Evolutionary conservation across 2,113 vertebrate genomes (phyloP), one percentile per base, ranked within the genome.

Genomic region (Loxodonta africana): DNA sequence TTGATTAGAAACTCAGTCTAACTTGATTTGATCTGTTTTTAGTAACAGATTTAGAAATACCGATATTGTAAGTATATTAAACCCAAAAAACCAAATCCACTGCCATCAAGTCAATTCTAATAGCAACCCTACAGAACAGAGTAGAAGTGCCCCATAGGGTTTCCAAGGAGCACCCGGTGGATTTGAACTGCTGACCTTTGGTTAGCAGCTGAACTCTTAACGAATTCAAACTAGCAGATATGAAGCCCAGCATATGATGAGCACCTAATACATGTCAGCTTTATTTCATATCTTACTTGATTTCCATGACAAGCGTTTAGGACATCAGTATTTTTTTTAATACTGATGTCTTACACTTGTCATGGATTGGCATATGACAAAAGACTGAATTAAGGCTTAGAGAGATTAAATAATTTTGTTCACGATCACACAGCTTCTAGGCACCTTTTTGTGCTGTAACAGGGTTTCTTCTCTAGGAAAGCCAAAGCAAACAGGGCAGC

Each of bases 1-100:
- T 46, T 63, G n/a, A 81, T 92, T 83, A 69, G 77, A 95, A 94
- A 88, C 81, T 83, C 71, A 78, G 5, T 69, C 44, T 90, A 76
- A 89, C 33, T 83, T 82, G 83, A 82, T 60, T 81, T 90, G 33
- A 18, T 82, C 33, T 83, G 26, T 76, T 91, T 86, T 73, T 44
- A 83, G 80, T 80, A 30, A 84, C 33, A 67, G 18, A 83, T 65
- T 91, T 92, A 86, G 65, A 88, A 93, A 51, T 12, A 77, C 53
- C 14, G 41, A 23, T 63, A 30, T 78, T 46, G 67, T 78, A 69
- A 65, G 37, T 63, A 4, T 57, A 90, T 33, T 92, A 57, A 57
- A 57, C 12, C 48, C 48, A 57, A 57, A 57, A 57, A 57, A 12
- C 53, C 53, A 57, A 57, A 57, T 14, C 53, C 53, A 57, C 15